phyloP scores from a whole-genome alignment of 2,113 vertebrate genomes.

The Cryptomyrus ogoouensis region DNA sequence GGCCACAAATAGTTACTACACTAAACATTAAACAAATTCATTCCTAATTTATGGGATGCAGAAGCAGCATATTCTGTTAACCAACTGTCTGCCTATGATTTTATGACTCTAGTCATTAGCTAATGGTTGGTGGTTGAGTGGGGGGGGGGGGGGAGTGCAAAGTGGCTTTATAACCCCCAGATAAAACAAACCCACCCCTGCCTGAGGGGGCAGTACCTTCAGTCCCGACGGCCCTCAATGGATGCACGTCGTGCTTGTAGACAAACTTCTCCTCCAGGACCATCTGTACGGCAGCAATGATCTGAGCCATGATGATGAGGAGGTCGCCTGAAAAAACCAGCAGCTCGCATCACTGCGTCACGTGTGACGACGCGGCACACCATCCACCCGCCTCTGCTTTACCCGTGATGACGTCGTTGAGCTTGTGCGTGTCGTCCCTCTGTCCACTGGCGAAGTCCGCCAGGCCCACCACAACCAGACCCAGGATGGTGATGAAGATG shows the following conservation, averaged over 20 bases:
- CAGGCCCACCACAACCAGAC: slow-evolving; percentile 81
- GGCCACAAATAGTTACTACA: background rate
- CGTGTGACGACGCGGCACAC: background rate
- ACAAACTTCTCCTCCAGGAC: slow-evolving; percentile 93
- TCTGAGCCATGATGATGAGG: slow-evolving; percentile 85
- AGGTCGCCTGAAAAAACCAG: slow-evolving; percentile 68
- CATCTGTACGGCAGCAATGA: slow-evolving; percentile 84
- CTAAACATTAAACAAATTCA: background rate
- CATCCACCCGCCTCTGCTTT: background rate
- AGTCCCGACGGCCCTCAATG: slow-evolving; percentile 79
- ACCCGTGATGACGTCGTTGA: slow-evolving; percentile 86
- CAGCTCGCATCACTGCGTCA: too few species aligned
- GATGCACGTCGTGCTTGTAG: slow-evolving; percentile 84
- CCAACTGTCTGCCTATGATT: background rate
- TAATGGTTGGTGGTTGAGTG: background rate
- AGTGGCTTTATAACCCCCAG: background rate
- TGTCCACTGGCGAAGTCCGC: slow-evolving; percentile 68
- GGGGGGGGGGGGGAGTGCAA: background rate
- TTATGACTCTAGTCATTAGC: background rate
- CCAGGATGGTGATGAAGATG: slow-evolving; percentile 79
- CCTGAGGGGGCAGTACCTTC: slow-evolving; percentile 65
- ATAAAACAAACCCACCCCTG: background rate
- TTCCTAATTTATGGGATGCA: background rate
- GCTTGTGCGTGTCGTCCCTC: slow-evolving; percentile 51
- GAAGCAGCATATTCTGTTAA: background rate